Conservation (phyloP, 92 coral and sea anemone species). For the Diadumene lineata region DNA sequence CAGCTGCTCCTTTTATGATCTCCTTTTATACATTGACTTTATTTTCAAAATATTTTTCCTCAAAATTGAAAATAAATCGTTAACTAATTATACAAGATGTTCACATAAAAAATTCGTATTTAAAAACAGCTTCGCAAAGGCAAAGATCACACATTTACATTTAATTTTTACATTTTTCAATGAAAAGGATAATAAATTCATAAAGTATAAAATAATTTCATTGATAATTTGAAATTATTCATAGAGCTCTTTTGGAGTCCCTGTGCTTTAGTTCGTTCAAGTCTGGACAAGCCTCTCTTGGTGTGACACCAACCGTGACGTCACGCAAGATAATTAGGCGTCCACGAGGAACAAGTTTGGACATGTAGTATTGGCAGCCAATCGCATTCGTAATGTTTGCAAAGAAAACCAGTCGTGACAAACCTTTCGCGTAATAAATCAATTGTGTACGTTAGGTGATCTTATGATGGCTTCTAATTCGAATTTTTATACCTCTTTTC, state of each 20-base stretch:
- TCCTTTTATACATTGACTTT: too few relatives aligned
- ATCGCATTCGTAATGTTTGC: background rate
- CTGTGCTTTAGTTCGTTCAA: background rate
- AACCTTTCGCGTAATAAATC: background rate
- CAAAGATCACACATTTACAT: too few relatives aligned
- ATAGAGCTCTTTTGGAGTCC: background rate
- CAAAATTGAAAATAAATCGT: too few relatives aligned
- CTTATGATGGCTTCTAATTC: background rate
- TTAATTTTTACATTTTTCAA: too few relatives aligned
- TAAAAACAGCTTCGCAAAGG: too few relatives aligned
- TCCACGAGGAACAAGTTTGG: background rate
- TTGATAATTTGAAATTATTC: too few relatives aligned
- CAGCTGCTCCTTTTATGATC: too few relatives aligned
- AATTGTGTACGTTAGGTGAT: background rate
- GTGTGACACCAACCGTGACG: background rate
- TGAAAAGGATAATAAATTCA: too few relatives aligned
- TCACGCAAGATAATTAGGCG: background rate
- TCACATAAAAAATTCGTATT: too few relatives aligned
- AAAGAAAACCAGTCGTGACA: background rate
- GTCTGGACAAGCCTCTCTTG: slow-evolving; percentile 2
- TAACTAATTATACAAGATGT: too few relatives aligned
- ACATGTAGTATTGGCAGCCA: background rate
- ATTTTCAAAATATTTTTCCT: too few relatives aligned
- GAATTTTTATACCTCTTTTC: slow-evolving; percentile 24
- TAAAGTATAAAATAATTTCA: background rate